Conservation (phyloP, 2,888 invertebrate genomes). For the Stenichneumon culpator region DNA sequence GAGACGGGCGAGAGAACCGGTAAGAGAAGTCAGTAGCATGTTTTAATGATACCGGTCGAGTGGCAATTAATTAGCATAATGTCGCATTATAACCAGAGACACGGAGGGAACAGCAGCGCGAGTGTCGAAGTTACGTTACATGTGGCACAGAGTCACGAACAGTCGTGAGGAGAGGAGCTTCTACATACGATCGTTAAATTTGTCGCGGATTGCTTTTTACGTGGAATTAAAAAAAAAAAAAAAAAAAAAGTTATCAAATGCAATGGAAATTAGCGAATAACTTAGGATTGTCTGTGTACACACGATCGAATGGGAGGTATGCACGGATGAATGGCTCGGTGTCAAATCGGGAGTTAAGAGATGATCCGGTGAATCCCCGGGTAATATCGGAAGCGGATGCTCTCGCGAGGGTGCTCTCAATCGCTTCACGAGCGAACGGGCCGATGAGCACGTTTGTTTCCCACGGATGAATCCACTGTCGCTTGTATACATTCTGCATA, state of each 20-base stretch:
- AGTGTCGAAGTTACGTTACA: slow-evolving; percentile 45
- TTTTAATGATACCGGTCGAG: slow-evolving; percentile 64
- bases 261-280: slow-evolving; percentile 8
- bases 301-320: not conserved
- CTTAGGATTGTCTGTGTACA: not conserved
- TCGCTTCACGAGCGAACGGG: slow-evolving; percentile 15
- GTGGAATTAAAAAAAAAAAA: not conserved
- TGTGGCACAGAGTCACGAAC: slow-evolving; percentile 12
- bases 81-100: slow-evolving; percentile 61
- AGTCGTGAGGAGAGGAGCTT: not conserved
- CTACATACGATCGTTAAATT: not conserved
- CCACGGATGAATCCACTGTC: slow-evolving; percentile 4
- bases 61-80: slow-evolving; percentile 71
- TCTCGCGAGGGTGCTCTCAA: slow-evolving; percentile 15
- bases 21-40: slow-evolving; percentile 43
- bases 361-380: slow-evolving; percentile 13
- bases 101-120: slow-evolving; percentile 15
- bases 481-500: not conserved
- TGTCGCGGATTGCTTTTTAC: not conserved
- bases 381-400: slow-evolving; percentile 49
- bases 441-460: slow-evolving; percentile 16
- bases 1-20: slow-evolving; percentile 37
- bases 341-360: slow-evolving; percentile 37
- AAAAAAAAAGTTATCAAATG: not conserved
- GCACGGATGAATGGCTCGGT: not conserved